Conservation (phyloP, 2,113 vertebrate species). For the Chlorocebus sabaeus region DNA sequence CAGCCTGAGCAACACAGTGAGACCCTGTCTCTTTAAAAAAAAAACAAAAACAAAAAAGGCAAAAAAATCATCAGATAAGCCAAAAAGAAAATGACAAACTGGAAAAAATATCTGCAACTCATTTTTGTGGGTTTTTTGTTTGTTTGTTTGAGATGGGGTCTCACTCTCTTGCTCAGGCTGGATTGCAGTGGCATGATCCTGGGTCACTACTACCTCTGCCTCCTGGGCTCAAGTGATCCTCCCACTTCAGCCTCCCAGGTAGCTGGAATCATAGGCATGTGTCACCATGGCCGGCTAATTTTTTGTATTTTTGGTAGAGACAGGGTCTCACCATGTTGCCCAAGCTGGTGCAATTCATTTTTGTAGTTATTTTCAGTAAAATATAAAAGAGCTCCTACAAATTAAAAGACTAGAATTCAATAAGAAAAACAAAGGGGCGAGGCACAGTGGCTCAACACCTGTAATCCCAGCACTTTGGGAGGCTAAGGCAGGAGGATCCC, state of each 20-base stretch:
- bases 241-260: too few species aligned
- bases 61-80: neutral
- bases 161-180: too few species aligned
- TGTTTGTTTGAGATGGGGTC: too few species aligned
- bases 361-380: slow-evolving; percentile 16
- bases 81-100: neutral
- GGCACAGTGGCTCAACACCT: neutral
- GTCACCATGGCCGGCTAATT: too few species aligned
- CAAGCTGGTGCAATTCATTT: too few species aligned
- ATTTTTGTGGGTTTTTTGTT: neutral
- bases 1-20: neutral
- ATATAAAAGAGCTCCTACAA: neutral
- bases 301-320: too few species aligned
- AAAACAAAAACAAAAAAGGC: neutral
- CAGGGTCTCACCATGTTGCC: too few species aligned
- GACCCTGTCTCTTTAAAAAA: neutral
- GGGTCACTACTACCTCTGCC: too few species aligned
- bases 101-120: slow-evolving; percentile 26
- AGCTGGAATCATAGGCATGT: too few species aligned
- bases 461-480: neutral
- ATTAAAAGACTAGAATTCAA: slow-evolving; percentile 14
- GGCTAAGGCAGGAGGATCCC: neutral
- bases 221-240: too few species aligned
- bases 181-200: too few species aligned
- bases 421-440: neutral